Conservation (phyloP, 2,888 invertebrate genomes). For the Brenthis ino region DNA sequence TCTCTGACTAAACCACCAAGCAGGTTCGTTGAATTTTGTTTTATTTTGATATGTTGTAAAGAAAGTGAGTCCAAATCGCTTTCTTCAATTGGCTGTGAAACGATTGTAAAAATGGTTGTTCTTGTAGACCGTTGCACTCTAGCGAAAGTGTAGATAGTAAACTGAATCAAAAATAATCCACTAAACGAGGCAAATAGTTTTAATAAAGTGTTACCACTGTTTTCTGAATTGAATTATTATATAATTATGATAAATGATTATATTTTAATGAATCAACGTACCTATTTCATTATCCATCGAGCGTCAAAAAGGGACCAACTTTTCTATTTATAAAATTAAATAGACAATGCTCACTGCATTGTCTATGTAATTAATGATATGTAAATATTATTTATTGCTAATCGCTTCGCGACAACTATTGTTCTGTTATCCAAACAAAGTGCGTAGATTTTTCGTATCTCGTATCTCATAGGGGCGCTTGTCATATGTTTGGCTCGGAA, state of each 20-base stretch:
- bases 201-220: no score
- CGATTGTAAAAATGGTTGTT: background rate
- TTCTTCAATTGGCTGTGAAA: constrained; percentile 10
- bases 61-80: constrained; percentile 21
- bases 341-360: background rate
- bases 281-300: no score
- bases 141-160: no score
- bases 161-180: no score
- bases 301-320: no score
- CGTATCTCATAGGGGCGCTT: constrained; percentile 11
- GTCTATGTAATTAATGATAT: constrained; percentile 51
- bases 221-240: no score
- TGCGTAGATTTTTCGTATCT: constrained; percentile 21
- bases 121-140: background rate
- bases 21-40: constrained; percentile 29
- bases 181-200: no score
- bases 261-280: no score
- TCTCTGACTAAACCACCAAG: constrained; percentile 41
- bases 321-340: background rate
- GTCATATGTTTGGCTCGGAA: constrained; percentile 28
- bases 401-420: constrained; percentile 44
- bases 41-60: constrained; percentile 18
- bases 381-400: constrained; percentile 59
- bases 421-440: constrained; percentile 39
- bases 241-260: no score